Evolutionary conservation across 2,888 invertebrate genomes (phyloP).

Genomic region (Hedya salicella): DNA sequence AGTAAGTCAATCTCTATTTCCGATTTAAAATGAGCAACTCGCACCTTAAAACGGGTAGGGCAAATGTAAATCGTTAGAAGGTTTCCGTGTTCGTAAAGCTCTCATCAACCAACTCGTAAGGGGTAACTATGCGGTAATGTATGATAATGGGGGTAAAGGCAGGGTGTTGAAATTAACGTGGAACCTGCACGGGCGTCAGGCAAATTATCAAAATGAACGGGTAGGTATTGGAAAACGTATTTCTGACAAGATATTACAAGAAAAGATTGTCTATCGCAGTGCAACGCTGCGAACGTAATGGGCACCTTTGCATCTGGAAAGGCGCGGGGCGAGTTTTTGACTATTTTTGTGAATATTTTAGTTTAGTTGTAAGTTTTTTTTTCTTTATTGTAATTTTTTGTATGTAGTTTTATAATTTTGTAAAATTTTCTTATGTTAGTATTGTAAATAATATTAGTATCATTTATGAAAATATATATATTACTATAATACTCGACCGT

Average conservation of each 20-base stretch:
- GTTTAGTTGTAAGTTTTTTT: no score
- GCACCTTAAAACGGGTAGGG: not conserved
- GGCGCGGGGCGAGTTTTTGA: no score
- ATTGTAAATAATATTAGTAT: no score
- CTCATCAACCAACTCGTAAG: conserved; percentile 36
- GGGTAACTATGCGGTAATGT: conserved; percentile 40
- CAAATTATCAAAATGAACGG: conserved; percentile 12
- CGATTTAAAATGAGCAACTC: not conserved
- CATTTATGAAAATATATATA: no score
- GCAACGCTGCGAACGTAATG: no score
- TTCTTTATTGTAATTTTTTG: no score
- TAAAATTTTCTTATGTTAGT: no score
- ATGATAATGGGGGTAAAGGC: conserved; percentile 37
- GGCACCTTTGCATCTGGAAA: no score
- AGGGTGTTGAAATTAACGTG: conserved; percentile 35
- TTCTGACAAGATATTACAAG: not conserved
- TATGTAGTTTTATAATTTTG: no score
- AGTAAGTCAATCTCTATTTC: not conserved
- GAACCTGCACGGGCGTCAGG: conserved; percentile 7
- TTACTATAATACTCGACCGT: no score
- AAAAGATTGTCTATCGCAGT: no score
- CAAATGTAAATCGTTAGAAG: conserved; percentile 26
- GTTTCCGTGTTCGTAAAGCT: conserved; percentile 26
- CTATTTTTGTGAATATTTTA: no score
- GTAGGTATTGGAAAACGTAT: conserved; percentile 10